A percentile compares a stretch with the other conserved stretches of the same genome.
These are phyloP conservation scores for Micrasema minimum DNA, from an alignment of 1,140 invertebrate species.

Conservation along the genomic window DNA sequence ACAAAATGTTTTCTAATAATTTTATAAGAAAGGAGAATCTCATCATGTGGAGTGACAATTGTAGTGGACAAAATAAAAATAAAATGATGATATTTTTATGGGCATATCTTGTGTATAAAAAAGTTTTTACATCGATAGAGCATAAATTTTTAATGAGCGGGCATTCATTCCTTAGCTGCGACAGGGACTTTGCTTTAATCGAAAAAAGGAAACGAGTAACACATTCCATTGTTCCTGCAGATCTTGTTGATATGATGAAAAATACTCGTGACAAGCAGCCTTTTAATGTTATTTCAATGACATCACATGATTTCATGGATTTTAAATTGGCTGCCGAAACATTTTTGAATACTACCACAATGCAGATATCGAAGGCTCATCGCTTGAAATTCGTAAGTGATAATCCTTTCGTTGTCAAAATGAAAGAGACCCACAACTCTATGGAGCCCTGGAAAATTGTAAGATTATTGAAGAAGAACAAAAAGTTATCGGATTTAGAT, in stretches of 20 bases:
- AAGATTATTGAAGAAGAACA: neutral
- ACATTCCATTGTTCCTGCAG: conserved; percentile 7
- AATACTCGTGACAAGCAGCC: conserved; percentile 23
- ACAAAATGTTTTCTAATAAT: conserved; percentile 5
- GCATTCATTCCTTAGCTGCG: conserved; percentile 18
- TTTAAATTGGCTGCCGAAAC: conserved; percentile 11
- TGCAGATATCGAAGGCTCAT: conserved; percentile 9
- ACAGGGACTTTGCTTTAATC: conserved; percentile 17
- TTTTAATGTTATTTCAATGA: conserved; percentile 52
- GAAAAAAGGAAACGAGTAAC: conserved; percentile 20
- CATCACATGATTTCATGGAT: conserved; percentile 29
- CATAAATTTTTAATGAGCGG: conserved; percentile 26
- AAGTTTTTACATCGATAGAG: conserved; percentile 9
- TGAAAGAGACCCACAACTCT: conserved; percentile 3
- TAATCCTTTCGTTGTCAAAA: conserved; percentile 4
- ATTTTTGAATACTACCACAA: conserved; percentile 9
- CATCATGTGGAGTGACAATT: conserved; percentile 12
- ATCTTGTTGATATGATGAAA: conserved; percentile 22
- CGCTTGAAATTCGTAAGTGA: conserved; percentile 6
- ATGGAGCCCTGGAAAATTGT: conserved; percentile 8
- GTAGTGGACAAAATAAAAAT: conserved; percentile 8
- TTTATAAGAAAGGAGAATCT: conserved; percentile 9
- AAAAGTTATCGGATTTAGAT: conserved; percentile 4
- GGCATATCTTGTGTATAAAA: conserved; percentile 8
- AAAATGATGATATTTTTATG: conserved; percentile 13